These are phyloP conservation scores for Stigmatopora nigra DNA, from an alignment of 2,113 vertebrate genomes.

Conservation along the genomic window DNA sequence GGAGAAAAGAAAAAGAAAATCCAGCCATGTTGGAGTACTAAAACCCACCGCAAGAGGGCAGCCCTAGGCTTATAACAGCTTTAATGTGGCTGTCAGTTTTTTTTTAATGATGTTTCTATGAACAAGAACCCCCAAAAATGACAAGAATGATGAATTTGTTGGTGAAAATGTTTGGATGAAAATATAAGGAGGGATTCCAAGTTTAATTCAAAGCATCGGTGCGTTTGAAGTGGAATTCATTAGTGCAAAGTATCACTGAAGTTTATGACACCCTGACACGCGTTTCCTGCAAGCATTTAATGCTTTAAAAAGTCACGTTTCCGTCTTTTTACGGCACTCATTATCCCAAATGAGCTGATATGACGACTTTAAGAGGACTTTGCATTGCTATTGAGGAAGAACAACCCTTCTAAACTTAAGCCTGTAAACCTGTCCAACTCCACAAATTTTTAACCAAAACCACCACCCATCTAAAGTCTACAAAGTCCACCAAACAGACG, in stretches of 20 bases:
- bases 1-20: too few species aligned
- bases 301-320: background rate
- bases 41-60: constrained; percentile 32
- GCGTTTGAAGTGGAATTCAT: background rate
- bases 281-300: constrained; percentile 1
- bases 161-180: background rate
- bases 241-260: background rate
- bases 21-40: constrained; percentile 15
- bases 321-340: background rate
- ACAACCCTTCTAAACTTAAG: background rate
- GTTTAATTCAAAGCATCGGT: background rate
- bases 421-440: background rate
- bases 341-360: background rate
- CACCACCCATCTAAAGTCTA: background rate
- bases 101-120: background rate
- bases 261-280: background rate
- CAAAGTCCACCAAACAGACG: background rate
- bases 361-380: background rate
- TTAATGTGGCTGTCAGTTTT: background rate
- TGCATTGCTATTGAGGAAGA: background rate
- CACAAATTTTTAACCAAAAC: constrained; percentile 1
- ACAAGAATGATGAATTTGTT: background rate
- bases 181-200: background rate
- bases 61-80: constrained; percentile 8
- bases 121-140: background rate